Conservation (phyloP, 2,113 vertebrate species). For the Psittacus erithacus region DNA sequence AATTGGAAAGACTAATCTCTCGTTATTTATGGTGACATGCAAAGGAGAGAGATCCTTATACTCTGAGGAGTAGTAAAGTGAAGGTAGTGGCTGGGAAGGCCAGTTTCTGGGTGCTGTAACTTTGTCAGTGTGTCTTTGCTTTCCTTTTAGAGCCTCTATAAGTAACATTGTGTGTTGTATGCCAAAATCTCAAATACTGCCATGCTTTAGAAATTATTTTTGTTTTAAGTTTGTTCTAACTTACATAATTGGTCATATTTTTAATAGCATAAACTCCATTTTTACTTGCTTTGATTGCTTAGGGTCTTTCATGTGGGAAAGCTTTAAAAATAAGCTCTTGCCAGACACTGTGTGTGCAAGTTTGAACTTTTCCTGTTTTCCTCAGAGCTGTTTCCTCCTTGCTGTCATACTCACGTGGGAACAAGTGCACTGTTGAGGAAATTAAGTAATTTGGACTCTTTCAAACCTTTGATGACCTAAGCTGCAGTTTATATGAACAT, state of each 20-base stretch:
- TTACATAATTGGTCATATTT: neutral
- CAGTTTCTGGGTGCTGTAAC: neutral
- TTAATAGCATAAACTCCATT: neutral
- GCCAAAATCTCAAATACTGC: neutral
- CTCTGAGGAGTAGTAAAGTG: neutral
- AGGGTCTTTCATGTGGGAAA: constrained; percentile 46
- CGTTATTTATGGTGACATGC: neutral
- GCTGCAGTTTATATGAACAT: neutral
- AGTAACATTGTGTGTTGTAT: rapidly evolving
- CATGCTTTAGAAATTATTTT: neutral
- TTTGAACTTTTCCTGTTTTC: constrained; percentile 47
- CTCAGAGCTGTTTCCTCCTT: constrained; percentile 38
- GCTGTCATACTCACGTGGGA: neutral
- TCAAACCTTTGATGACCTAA: constrained; percentile 34
- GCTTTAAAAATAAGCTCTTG: neutral
- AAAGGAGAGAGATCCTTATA: neutral
- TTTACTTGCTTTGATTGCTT: constrained; percentile 29
- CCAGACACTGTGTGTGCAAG: neutral
- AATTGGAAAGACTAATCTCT: neutral
- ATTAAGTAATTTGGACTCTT: neutral
- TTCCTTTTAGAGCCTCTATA: neutral
- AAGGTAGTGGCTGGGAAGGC: neutral
- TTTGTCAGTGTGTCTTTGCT: neutral
- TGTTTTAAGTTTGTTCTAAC: neutral
- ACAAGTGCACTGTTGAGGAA: neutral